phyloP scores from a whole-genome alignment of 2,113 vertebrate genomes.

The Podarcis cretensis region DNA sequence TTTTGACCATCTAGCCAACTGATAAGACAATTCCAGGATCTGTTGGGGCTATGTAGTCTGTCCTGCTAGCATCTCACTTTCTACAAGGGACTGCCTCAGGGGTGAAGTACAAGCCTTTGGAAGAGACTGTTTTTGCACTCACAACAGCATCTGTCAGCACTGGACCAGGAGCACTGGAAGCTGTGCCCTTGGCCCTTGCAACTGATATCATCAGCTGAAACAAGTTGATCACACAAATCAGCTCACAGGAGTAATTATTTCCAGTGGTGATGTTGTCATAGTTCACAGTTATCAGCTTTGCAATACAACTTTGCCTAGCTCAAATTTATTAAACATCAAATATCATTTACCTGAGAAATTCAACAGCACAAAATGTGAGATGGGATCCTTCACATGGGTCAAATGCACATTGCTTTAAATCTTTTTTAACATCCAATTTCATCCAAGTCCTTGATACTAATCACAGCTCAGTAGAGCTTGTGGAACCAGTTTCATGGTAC shows the following conservation, averaged over 20 bases:
- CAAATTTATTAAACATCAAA: neutral
- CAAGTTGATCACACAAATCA: neutral
- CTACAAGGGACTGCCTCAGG: neutral
- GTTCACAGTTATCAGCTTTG: neutral
- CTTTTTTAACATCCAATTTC: neutral
- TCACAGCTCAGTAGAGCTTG: neutral
- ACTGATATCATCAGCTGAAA: neutral
- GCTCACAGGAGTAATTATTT: neutral
- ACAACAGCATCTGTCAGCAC: neutral
- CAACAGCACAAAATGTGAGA: neutral
- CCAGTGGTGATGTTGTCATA: neutral
- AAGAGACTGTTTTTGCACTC: neutral
- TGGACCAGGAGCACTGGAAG: neutral
- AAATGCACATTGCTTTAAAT: neutral
- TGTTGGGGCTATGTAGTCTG: neutral
- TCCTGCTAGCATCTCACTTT: neutral
- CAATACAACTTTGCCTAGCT: neutral
- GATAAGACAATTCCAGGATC: neutral
- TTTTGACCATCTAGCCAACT: too few relatives aligned
- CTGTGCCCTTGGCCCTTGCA: neutral
- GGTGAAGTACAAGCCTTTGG: neutral
- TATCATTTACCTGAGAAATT: neutral
- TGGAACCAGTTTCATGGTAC: neutral
- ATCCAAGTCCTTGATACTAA: neutral
- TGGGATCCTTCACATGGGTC: neutral